These are phyloP conservation scores for Tenrec ecaudatus DNA, from an alignment of 2,113 vertebrate species.

Conservation along the genomic window DNA sequence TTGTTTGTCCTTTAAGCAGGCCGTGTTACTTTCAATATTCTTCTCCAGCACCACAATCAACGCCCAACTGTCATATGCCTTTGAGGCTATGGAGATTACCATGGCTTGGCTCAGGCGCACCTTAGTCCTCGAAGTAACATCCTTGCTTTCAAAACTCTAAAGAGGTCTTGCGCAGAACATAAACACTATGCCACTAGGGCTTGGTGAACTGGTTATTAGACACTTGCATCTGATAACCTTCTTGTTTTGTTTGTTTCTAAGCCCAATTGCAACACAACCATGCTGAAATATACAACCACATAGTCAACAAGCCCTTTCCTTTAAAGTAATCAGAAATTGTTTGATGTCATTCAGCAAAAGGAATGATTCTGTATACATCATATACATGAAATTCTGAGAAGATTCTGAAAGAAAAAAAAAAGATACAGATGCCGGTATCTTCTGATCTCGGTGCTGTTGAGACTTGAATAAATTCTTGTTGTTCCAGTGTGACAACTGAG, in stretches of 20 bases:
- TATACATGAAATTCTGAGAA: conserved; percentile 47
- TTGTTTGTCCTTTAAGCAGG: too few species aligned
- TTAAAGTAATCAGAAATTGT: conserved; percentile 13
- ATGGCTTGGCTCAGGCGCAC: too few species aligned
- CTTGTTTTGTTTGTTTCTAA: conserved; percentile 38
- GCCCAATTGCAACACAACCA: conserved; percentile 45
- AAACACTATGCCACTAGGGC: too few species aligned
- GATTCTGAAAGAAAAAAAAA: background rate
- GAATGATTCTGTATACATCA: background rate
- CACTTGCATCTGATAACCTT: background rate
- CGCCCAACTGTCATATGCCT: too few species aligned
- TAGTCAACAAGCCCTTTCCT: background rate
- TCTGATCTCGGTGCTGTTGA: background rate
- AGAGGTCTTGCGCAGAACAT: too few species aligned
- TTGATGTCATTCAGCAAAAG: conserved; percentile 48
- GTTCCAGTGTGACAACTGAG: background rate
- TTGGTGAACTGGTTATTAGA: background rate
- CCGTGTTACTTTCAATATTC: too few species aligned
- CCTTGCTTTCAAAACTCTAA: too few species aligned
- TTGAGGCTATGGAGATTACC: too few species aligned
- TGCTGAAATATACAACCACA: background rate
- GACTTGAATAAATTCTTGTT: conserved; percentile 39
- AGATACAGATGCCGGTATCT: background rate
- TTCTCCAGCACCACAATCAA: too few species aligned
- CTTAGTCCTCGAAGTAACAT: too few species aligned